Conservation (phyloP, 2,888 invertebrate species). For the Listrodromus nycthemerus region DNA sequence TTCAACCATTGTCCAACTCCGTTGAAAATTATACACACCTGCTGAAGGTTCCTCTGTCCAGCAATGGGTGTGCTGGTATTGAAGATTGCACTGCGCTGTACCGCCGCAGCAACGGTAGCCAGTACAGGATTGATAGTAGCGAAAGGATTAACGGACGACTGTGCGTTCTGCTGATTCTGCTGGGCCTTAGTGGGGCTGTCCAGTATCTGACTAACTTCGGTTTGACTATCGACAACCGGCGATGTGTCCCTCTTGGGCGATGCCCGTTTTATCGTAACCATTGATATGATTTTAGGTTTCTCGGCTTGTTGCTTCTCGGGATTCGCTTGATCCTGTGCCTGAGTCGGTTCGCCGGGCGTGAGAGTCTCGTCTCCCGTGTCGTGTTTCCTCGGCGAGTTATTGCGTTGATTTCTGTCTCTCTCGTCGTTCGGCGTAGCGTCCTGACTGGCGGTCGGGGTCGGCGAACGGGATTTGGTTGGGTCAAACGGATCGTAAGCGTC, state of each 20-base stretch:
- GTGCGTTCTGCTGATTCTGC: slow-evolving; percentile 73
- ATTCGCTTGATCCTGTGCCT: slow-evolving; percentile 65
- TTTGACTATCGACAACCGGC: slow-evolving; percentile 70
- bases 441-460: slow-evolving; percentile 85
- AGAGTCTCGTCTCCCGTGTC: slow-evolving; percentile 69
- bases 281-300: slow-evolving; percentile 83
- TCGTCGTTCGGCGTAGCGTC: slow-evolving; percentile 76
- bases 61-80: slow-evolving; percentile 74
- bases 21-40: slow-evolving; percentile 70
- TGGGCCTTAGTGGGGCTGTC: slow-evolving; percentile 74
- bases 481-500: slow-evolving; percentile 97
- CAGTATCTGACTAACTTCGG: slow-evolving; percentile 57
- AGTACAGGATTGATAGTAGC: slow-evolving; percentile 82
- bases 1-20: background rate
- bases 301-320: slow-evolving; percentile 68
- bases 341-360: slow-evolving; percentile 69
- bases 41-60: slow-evolving; percentile 78
- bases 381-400: slow-evolving; percentile 77
- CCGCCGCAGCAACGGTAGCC: slow-evolving; percentile 83
- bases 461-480: slow-evolving; percentile 93
- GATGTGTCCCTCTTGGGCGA: slow-evolving; percentile 77
- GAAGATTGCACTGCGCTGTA: slow-evolving; percentile 81
- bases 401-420: slow-evolving; percentile 80
- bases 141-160: slow-evolving; percentile 76
- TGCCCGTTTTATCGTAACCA: slow-evolving; percentile 82